Percentiles rank a stretch among this genome's conserved stretches.
These are phyloP conservation scores for Chiloscyllium punctatum DNA, from an alignment of 2,797 vertebrate genomes.

Conservation along the genomic window DNA sequence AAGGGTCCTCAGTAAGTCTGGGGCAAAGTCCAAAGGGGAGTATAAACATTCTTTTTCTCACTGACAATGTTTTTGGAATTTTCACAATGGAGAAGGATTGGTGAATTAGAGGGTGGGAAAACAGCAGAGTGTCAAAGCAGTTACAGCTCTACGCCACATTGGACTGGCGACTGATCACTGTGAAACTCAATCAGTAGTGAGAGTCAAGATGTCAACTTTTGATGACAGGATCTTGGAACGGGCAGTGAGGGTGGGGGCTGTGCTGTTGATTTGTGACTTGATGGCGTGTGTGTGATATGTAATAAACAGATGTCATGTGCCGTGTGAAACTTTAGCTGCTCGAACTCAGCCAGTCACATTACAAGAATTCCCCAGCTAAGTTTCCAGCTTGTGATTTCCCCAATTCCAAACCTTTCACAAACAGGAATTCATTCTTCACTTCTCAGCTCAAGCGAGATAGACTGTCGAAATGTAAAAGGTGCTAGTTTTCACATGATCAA, in stretches of 20 bases:
- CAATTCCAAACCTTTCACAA: background rate
- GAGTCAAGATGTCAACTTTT: background rate
- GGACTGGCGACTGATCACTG: background rate
- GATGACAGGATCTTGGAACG: background rate
- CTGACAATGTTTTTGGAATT: background rate
- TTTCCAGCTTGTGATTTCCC: background rate
- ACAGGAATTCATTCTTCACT: background rate
- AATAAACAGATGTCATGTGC: background rate
- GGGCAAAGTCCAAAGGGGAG: background rate
- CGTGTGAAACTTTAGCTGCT: background rate
- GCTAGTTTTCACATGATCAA: background rate
- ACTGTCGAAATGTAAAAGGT: background rate
- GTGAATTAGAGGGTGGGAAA: background rate
- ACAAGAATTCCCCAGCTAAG: background rate
- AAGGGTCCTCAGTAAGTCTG: background rate
- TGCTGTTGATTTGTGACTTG: background rate
- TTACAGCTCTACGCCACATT: background rate
- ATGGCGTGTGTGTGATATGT: background rate
- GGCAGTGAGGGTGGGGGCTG: background rate
- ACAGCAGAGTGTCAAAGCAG: background rate
- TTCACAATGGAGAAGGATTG: background rate
- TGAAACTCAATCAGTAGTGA: background rate
- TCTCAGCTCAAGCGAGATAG: background rate
- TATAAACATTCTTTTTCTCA: background rate
- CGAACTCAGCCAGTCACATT: background rate